Evolutionary conservation across 2,888 invertebrate genomes (phyloP), one percentile per base, ranked within the genome.

Genomic region (Coelogynopora nodosa): DNA sequence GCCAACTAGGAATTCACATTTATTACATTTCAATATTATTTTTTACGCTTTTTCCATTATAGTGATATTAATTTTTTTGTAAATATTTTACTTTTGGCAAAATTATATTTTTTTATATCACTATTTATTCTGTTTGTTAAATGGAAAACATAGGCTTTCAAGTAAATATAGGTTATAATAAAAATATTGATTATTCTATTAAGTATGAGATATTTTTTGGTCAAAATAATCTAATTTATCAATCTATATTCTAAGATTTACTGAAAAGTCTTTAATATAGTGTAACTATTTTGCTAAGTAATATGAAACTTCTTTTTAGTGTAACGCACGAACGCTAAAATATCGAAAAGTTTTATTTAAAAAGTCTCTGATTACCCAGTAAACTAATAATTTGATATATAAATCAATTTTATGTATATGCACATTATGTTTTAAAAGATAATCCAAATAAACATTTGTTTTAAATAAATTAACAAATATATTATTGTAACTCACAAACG

Each of bases 351-450:
- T 49, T 49, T 49, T 49, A 49, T 49, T 49, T 49, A 13, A 49
- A 49, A 49, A 74, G 74, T 74, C 74, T 23, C 74, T 74, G 74
- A 74, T 74, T 74, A 74, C 74, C 23, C 74, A 74, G 74, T 74
- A 26, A 10, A 49, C 49, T 49, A 49, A 49, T 49, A 49, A 49
- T 49, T 49, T 49, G 49, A 49, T 49, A 49, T 49, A 49, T 49
- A 49, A 49, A 49, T 49, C 49, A 49, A 49, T 49, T 49, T 49
- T 49, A 49, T 49, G 49, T 23, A 74, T 74, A 74, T 74, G 27
- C 74, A 74, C 74, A 74, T 74, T 74, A 74, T 74, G 27, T 74
- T 74, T 74, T 74, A 74, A 74, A 13, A 74, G 74, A 74, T 74
- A 13, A 74, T 74, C 74, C 74, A 74, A 74, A 74, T 13, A 74